Evolutionary conservation across 2,888 invertebrate species (phyloP).

Genomic region (Tetragonula carbonaria): DNA sequence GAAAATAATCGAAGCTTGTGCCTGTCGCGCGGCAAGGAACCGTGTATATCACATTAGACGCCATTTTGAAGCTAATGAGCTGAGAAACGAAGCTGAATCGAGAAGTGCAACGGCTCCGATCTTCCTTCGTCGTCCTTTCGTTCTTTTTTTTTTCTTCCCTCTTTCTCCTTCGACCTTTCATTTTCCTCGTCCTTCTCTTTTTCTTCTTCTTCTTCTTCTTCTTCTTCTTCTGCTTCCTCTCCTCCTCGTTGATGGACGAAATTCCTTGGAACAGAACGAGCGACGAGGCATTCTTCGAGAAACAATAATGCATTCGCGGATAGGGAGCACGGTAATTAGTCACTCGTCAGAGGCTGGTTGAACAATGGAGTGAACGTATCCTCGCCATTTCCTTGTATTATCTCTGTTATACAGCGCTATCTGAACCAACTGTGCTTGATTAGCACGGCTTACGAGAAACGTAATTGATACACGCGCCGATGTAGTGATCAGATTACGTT

Average conservation of each 20-base stretch:
- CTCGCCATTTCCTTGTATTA: constrained; percentile 40
- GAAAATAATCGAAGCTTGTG: not conserved
- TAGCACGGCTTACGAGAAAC: constrained; percentile 39
- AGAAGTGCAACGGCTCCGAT: not conserved
- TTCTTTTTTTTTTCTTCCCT: not conserved
- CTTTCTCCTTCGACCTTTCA: not conserved
- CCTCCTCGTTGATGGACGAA: not conserved
- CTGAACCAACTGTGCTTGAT: constrained; percentile 42
- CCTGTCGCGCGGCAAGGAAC: not conserved
- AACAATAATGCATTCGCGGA: constrained; percentile 47
- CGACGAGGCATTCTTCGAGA: constrained; percentile 27
- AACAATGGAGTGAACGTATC: constrained; percentile 60
- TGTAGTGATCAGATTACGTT: constrained; percentile 30
- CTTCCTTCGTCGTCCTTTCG: not conserved
- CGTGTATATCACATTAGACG: constrained; percentile 54
- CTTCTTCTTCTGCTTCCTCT: not conserved
- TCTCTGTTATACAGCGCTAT: constrained; percentile 29
- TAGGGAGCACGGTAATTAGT: constrained; percentile 60
- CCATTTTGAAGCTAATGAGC: constrained; percentile 56
- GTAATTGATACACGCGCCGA: constrained; percentile 40
- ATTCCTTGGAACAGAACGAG: not conserved
- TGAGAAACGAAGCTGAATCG: constrained; percentile 38
- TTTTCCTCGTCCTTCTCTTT: not conserved
- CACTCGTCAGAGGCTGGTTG: constrained; percentile 54
- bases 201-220: not conserved